These are phyloP conservation scores for Monochamus saltuarius DNA, from an alignment of 1,140 invertebrate genomes.

Conservation along the genomic window DNA sequence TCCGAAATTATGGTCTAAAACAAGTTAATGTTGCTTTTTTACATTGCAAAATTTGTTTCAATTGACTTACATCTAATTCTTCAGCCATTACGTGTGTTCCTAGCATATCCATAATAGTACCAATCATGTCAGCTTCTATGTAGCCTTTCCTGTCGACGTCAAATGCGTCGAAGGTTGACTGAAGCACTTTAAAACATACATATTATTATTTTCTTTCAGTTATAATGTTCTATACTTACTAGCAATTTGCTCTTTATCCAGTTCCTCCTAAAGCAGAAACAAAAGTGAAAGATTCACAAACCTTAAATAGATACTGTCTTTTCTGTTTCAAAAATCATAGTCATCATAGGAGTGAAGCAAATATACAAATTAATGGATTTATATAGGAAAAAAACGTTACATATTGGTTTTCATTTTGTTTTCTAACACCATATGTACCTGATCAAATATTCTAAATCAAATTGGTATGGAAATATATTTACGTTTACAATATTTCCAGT, in stretches of 20 bases:
- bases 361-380: too few species aligned
- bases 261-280: constrained; percentile 58
- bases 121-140: constrained; percentile 72
- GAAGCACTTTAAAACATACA: constrained; percentile 60
- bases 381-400: too few species aligned
- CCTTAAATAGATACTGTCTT: too few species aligned
- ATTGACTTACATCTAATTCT: constrained; percentile 59
- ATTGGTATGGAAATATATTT: too few species aligned
- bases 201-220: constrained; percentile 11
- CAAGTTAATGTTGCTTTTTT: constrained; percentile 2
- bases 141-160: constrained; percentile 74
- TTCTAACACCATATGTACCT: too few species aligned
- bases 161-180: constrained; percentile 78
- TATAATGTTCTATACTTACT: constrained; percentile 56
- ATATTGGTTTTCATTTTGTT: too few species aligned
- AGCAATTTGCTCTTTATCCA: constrained; percentile 65
- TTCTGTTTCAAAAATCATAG: too few species aligned
- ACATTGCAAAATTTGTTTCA: neutral
- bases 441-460: too few species aligned
- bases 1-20: constrained; percentile 57
- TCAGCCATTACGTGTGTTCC: constrained; percentile 70
- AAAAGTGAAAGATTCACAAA: constrained; percentile 21
- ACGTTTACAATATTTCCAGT: too few species aligned
- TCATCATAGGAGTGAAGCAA: too few species aligned
- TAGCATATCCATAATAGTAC: constrained; percentile 75